Evolutionary conservation across 2,797 vertebrate species (phyloP).

Genomic region (Lophius americanus): DNA sequence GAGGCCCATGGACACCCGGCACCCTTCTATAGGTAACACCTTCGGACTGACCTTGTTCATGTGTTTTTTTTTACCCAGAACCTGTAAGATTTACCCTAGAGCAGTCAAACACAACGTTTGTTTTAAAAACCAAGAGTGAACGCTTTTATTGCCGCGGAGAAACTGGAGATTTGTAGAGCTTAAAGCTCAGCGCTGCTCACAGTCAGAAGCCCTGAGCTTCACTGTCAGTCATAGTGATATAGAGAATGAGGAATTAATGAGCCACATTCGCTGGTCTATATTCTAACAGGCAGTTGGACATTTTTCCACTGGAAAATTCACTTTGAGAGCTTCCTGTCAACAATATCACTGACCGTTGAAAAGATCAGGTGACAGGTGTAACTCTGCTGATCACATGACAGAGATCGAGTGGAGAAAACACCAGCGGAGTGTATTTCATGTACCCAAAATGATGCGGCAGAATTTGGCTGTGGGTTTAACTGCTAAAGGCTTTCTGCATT

Average conservation of each 20-base stretch:
- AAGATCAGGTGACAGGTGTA: constrained; percentile 50
- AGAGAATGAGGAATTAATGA: constrained; percentile 60
- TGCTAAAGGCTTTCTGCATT: constrained; percentile 6
- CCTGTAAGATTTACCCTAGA: constrained; percentile 10
- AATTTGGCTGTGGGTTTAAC: constrained; percentile 7
- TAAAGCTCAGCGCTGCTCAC: constrained; percentile 31
- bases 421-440: constrained; percentile 9
- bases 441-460: constrained; percentile 15
- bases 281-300: constrained; percentile 37
- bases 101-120: constrained; percentile 30
- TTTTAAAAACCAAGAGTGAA: constrained; percentile 9
- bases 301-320: constrained; percentile 28
- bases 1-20: constrained; percentile 91
- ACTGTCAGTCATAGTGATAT: constrained; percentile 60
- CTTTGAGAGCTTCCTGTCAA: constrained; percentile 50
- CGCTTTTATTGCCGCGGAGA: constrained; percentile 20
- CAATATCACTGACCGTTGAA: constrained; percentile 25
- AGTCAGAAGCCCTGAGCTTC: constrained; percentile 38
- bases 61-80: not conserved
- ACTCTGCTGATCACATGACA: constrained; percentile 2
- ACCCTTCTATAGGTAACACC: constrained; percentile 88
- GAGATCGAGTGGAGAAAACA: constrained; percentile 19
- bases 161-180: constrained; percentile 34
- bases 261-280: constrained; percentile 33
- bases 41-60: constrained; percentile 28